Conservation (phyloP, 2,888 invertebrate species). For the Eilema sororculum region DNA sequence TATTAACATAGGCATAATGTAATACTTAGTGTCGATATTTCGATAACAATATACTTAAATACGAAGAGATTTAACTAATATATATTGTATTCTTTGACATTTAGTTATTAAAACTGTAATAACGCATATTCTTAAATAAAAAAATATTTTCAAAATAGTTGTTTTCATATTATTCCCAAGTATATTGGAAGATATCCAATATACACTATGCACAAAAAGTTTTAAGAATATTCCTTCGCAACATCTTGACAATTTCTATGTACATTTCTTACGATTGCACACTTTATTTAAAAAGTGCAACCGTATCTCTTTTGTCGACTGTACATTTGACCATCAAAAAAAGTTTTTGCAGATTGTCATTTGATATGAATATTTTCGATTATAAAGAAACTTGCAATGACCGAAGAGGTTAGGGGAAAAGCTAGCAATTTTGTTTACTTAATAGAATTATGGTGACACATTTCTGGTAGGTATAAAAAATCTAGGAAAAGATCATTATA, state of each 20-base stretch:
- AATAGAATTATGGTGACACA: too few species aligned
- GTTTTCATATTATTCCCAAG: conserved; percentile 43
- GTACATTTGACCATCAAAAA: too few species aligned
- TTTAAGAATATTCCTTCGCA: neutral
- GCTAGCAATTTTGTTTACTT: too few species aligned
- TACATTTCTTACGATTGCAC: too few species aligned
- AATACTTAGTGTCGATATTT: conserved; percentile 6
- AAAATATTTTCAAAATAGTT: conserved; percentile 35
- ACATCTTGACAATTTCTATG: neutral
- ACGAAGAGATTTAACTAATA: conserved; percentile 8
- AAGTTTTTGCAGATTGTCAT: too few species aligned
- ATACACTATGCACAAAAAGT: neutral
- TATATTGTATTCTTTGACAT: conserved; percentile 13
- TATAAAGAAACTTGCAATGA: too few species aligned
- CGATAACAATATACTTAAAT: conserved; percentile 4
- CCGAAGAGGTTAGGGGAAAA: too few species aligned
- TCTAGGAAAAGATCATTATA: too few species aligned
- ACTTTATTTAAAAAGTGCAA: too few species aligned
- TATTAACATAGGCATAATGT: neutral
- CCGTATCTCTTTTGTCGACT: too few species aligned
- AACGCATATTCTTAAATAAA: conserved; percentile 43
- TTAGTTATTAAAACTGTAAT: conserved; percentile 15
- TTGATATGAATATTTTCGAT: too few species aligned
- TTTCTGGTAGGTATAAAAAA: too few species aligned
- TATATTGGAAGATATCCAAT: conserved; percentile 13